Evolutionary conservation across 2,888 invertebrate genomes (phyloP).

Genomic region (Drosophila flavopinicola): DNA sequence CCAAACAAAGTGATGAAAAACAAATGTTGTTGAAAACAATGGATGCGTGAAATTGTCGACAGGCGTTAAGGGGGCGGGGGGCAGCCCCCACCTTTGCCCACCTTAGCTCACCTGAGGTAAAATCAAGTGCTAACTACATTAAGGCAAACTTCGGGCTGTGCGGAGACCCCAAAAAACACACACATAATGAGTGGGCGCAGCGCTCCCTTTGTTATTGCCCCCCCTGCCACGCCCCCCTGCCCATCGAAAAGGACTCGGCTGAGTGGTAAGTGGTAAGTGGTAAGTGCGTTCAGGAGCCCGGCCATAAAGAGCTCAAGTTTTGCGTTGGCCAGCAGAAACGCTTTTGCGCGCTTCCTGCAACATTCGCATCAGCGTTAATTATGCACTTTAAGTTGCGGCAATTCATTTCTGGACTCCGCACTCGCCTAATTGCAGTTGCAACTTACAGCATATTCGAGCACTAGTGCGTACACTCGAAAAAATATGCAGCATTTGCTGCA

Average conservation of each 20-base stretch:
- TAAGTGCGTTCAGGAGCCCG: conserved; percentile 59
- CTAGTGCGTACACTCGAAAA: no score
- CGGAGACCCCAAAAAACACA: not conserved
- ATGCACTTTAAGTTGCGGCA: conserved; percentile 11
- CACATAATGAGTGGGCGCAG: conserved; percentile 38
- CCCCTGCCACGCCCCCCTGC: conserved; percentile 39
- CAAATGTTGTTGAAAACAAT: conserved; percentile 75
- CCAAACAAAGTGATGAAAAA: conserved; percentile 76
- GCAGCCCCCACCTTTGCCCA: conserved; percentile 4
- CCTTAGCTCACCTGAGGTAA: no score
- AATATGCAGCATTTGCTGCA: no score
- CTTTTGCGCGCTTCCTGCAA: conserved; percentile 6
- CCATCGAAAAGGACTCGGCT: conserved; percentile 19
- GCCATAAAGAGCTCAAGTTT: conserved; percentile 57
- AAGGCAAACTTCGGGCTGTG: conserved; percentile 29
- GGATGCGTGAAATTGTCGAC: conserved; percentile 69
- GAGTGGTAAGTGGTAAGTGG: conserved; percentile 52
- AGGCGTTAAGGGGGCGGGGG: not conserved
- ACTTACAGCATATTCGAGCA: no score
- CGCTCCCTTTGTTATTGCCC: conserved; percentile 44
- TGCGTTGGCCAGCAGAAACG: conserved; percentile 18
- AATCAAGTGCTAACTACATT: conserved; percentile 74
- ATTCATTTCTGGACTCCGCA: not conserved
- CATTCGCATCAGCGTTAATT: conserved; percentile 1
- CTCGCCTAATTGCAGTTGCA: conserved; percentile 22